Conservation (phyloP, 1,140 invertebrate species). For the Drosophila mayri region DNA sequence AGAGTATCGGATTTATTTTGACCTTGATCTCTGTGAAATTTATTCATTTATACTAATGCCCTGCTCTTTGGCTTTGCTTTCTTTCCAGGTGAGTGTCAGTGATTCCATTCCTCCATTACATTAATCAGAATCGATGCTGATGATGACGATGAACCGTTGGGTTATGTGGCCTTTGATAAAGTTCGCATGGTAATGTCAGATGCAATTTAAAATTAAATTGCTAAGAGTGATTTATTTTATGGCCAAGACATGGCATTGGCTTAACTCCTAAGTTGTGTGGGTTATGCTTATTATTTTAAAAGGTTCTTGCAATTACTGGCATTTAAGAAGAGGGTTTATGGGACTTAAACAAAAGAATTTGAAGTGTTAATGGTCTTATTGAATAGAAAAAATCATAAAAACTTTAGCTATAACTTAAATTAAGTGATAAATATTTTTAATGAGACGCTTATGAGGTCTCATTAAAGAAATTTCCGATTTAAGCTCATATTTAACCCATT, state of each 20-base stretch:
- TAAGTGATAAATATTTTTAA: not conserved
- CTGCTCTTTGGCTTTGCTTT: conserved; percentile 27
- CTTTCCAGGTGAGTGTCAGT: conserved; percentile 41
- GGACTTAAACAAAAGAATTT: not conserved
- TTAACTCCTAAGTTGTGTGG: not conserved
- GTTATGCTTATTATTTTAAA: not conserved
- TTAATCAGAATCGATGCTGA: conserved; percentile 5
- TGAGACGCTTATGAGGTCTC: rapidly evolving
- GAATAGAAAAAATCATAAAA: not conserved
- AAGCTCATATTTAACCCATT: not conserved
- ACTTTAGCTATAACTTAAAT: not conserved
- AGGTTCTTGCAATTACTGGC: conserved; percentile 6
- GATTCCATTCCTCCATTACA: conserved; percentile 10
- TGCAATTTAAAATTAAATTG: conserved; percentile 10
- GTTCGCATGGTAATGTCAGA: conserved; percentile 20
- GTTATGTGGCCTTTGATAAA: conserved; percentile 29
- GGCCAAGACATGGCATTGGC: conserved; percentile 1
- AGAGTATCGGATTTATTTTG: conserved; percentile 6
- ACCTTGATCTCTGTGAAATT: conserved; percentile 46
- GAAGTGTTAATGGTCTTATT: not conserved
- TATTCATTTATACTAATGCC: conserved; percentile 45
- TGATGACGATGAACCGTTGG: not conserved
- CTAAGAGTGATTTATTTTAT: conserved; percentile 22
- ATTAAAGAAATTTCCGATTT: not conserved
- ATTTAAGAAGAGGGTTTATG: not conserved